Evolutionary conservation across 2,888 invertebrate genomes (phyloP), one percentile per base, ranked within the genome.

Genomic region (Drosophila kanekoi): DNA sequence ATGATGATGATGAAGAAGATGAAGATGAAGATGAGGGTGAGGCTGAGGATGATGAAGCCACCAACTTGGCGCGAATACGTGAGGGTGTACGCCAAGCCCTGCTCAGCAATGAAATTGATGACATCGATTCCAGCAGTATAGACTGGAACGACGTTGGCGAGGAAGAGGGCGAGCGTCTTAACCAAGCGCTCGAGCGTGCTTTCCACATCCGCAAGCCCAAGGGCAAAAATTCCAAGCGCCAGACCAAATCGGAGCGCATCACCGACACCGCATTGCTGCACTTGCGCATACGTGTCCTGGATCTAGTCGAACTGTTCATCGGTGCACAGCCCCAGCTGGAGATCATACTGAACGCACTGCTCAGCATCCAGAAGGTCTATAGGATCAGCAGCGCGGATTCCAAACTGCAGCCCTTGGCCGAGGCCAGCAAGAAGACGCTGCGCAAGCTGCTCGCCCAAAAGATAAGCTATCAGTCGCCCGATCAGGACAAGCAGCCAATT

Each of bases 111-210:
- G 44, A 52, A 0, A 51, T 32, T 10, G 69, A 58, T n/a, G 53
- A 73, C 4, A 13, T 61, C 18, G 77, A 67, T 44, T 81, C 48
- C 18, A 80, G 84, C 62, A 89, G 89, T 53, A 62, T 83, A 1
- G 83, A 83, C 11, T 89, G 89, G 83, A 83, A 83, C n/a, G 89
- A 83, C 48, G 81, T 83, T 4, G 53, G 47, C 35, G 83, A 83
- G 13, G 87, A 68, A 6, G 40, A 80, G n/a, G 83, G 83, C 11
- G 45, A 79, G 0, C 87, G 81, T 5, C 56, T 83, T 1, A 89
- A 83, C 58, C 20, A 20, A 10, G 84, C 89, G 5, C 40, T 83
- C 32, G 89, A 80, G 20, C 45, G 20, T 5, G 72, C 87, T 5
- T 89, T 89, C 41, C 62, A 67, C 13, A 33, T 71, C 5, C 66